Evolutionary conservation across 1,140 invertebrate genomes (phyloP).

Genomic region (Ips typographus): DNA sequence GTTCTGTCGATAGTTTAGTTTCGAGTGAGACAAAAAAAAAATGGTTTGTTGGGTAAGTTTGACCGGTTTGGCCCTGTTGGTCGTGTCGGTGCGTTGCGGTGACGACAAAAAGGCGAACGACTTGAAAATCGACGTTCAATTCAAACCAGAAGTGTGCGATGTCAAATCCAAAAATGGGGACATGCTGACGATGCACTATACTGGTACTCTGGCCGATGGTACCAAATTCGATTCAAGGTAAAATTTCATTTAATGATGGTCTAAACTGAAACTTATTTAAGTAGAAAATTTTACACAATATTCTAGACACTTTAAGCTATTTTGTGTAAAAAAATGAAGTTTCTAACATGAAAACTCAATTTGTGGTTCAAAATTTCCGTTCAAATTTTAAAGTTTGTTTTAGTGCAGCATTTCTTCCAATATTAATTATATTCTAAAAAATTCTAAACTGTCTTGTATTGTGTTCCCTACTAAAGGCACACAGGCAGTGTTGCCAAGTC

Average conservation of each 20-base stretch:
- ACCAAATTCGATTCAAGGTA: slow-evolving; percentile 94
- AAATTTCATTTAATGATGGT: slow-evolving; percentile 42
- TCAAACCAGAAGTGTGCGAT: slow-evolving; percentile 77
- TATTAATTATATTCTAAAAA: too few species aligned
- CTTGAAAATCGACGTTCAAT: slow-evolving; percentile 80
- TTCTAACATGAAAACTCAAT: too few species aligned
- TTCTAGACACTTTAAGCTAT: too few species aligned
- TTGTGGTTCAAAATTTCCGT: too few species aligned
- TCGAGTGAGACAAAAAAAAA: slow-evolving; percentile 13
- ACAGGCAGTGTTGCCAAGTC: too few species aligned
- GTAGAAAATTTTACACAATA: neutral
- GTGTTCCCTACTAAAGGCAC: too few species aligned
- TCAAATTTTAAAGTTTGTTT: too few species aligned
- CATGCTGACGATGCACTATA: slow-evolving; percentile 92
- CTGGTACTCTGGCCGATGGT: slow-evolving; percentile 82
- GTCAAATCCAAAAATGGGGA: slow-evolving; percentile 83
- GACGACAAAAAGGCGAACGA: slow-evolving; percentile 40
- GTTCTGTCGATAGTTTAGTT: neutral
- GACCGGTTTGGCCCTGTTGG: slow-evolving; percentile 42
- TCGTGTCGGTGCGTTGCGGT: slow-evolving; percentile 15
- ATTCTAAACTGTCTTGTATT: too few species aligned
- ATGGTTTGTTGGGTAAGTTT: slow-evolving; percentile 51
- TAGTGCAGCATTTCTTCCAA: too few species aligned
- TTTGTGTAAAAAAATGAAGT: too few species aligned
- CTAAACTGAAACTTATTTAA: neutral